Base-by-base conservation (phyloP, 2,888 invertebrate species). In the Stratiomys singularior region DNA sequence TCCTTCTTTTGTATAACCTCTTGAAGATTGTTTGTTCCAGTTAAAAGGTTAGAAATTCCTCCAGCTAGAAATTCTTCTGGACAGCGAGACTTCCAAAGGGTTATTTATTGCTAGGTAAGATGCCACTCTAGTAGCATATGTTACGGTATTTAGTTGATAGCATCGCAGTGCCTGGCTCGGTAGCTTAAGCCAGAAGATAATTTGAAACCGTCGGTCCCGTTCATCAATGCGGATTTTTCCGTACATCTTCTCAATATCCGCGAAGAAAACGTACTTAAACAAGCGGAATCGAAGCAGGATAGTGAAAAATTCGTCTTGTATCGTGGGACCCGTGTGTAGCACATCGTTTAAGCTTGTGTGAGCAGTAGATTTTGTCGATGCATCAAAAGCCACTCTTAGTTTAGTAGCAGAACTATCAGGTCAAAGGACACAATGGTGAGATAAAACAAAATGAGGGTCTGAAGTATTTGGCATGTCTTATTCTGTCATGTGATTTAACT, bases 81-180 rank as follows among this genome's bases (percentile, higher is more conserved):
- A 85, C 84, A 85, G 82, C 83, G 86, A 85, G 86, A 86, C 85
- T 84, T 83, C 81, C 84, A 85, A 83, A 87, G 87, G 88, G 87
- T 85, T 85, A 88, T 87, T 85, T 86, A 87, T 87, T 83, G 82
- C 82, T 81, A 83, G 86, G 88, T 88, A 84, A 83, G 85, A 84
- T 84, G 46, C 83, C 81, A 79, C 82, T 81, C 84, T 80, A 82
- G 81, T 79, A 81, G 79, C 46, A 47, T 74, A 74, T 30, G 77
- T 64, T 37, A 74, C 66, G 18, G 77, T 66, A n/a, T 37, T 47
- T 28, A 63, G 28, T 83, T 85, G 84, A 30, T 58, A 46, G n/a
- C 60, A 46, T 27, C 28, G 21, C 46, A 83, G 85, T 83, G 86
- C 84, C 84, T 85, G 84, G 86, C 85, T 85, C 83, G 76, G 79